Percentiles rank a stretch among this genome's conserved stretches.
Evolutionary conservation across 2,113 vertebrate species (phyloP).

Genomic region (Macrotus californicus): DNA sequence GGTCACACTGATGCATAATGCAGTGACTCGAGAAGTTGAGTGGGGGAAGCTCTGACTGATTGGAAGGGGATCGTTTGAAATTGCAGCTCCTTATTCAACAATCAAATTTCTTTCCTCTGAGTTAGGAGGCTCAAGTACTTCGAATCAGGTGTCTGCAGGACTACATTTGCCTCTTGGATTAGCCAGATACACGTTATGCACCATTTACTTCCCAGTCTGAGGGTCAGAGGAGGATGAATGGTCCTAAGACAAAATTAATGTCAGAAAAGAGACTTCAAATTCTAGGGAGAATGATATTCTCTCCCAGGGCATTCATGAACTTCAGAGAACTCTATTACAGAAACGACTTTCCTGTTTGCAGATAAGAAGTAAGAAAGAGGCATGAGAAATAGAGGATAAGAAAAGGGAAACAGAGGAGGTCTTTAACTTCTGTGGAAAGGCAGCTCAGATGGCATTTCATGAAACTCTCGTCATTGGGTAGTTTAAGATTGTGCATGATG

Average conservation of each 20-base stretch:
- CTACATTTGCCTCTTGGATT: neutral
- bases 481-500: neutral
- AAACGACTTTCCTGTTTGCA: neutral
- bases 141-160: neutral
- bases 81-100: neutral
- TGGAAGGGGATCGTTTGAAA: neutral
- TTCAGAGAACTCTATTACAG: neutral
- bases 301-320: neutral
- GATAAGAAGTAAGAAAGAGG: neutral
- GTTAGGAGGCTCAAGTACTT: neutral
- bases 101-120: neutral
- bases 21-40: neutral
- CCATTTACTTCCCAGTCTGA: neutral
- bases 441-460: neutral
- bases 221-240: neutral
- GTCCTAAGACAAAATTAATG: neutral
- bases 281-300: neutral
- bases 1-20: too few species aligned
- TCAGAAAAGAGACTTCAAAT: neutral
- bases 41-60: neutral
- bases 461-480: neutral
- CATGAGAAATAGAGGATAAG: neutral
- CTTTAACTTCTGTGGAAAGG: constrained; percentile 27
- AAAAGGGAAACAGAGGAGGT: neutral
- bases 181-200: neutral